These are phyloP conservation scores for Criorhina ranunculi DNA, from an alignment of 2,888 invertebrate genomes.

Conservation along the genomic window DNA sequence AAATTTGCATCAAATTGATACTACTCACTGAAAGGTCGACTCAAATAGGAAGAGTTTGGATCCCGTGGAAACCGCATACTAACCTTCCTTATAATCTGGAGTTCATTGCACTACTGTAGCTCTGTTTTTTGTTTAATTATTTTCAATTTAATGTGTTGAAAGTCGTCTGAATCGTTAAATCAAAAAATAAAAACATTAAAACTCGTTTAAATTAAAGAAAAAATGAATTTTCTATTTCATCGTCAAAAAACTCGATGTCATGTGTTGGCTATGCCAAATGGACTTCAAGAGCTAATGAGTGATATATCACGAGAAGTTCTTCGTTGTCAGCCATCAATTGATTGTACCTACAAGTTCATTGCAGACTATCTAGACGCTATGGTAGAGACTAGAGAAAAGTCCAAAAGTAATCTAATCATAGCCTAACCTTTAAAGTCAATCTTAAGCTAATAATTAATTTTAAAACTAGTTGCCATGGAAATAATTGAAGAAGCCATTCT, in stretches of 20 bases:
- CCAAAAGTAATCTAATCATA: conserved; percentile 78
- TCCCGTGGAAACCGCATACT: too few species aligned
- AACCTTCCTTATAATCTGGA: too few species aligned
- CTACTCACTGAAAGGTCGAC: too few species aligned
- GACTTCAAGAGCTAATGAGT: conserved; percentile 88
- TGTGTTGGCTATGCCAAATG: conserved; percentile 86
- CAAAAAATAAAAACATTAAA: not conserved
- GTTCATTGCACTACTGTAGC: too few species aligned
- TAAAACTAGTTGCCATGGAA: conserved; percentile 79
- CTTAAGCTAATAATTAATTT: not conserved
- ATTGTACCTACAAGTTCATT: conserved; percentile 88
- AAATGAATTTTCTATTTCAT: conserved; percentile 82
- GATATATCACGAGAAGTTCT: conserved; percentile 91
- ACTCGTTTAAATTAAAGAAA: not conserved
- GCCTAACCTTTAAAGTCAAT: too few species aligned
- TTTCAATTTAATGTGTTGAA: too few species aligned
- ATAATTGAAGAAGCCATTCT: conserved; percentile 80
- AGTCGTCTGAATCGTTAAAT: too few species aligned
- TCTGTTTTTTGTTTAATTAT: too few species aligned
- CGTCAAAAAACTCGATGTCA: conserved; percentile 81
- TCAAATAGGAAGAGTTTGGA: too few species aligned
- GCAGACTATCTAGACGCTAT: conserved; percentile 89
- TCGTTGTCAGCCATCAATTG: conserved; percentile 87
- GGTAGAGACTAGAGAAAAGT: conserved; percentile 87
- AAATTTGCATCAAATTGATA: too few species aligned